Evolutionary conservation across 2,888 invertebrate species (phyloP).

Genomic region (Cataglyphis rosenhaueri): DNA sequence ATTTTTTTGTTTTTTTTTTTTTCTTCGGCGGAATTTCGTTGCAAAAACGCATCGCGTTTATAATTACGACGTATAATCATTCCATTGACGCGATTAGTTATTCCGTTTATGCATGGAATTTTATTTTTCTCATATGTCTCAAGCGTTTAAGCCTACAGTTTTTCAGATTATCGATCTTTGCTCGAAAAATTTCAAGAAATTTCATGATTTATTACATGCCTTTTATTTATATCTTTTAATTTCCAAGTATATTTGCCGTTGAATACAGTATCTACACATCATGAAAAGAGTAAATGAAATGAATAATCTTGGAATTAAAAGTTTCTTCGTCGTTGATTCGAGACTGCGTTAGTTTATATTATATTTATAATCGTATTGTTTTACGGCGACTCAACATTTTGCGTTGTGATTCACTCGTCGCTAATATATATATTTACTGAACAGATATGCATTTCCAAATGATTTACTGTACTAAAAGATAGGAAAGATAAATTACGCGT

Average conservation of each 20-base stretch:
- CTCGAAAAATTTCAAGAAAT: not conserved
- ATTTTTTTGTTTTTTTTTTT: constrained; percentile 4
- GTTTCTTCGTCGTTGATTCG: not conserved
- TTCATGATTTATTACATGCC: not conserved
- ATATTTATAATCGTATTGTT: constrained; percentile 24
- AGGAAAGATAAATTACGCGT: constrained; percentile 29
- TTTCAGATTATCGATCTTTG: not conserved
- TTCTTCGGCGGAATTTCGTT: not conserved
- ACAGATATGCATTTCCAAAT: constrained; percentile 31
- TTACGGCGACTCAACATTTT: constrained; percentile 44
- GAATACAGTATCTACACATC: not conserved
- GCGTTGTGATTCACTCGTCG: constrained; percentile 23
- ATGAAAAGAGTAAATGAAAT: not conserved
- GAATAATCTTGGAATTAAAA: not conserved
- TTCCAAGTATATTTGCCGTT: not conserved
- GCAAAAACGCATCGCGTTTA: not conserved
- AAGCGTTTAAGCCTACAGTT: not conserved
- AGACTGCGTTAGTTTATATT: not conserved
- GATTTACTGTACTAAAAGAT: constrained; percentile 18
- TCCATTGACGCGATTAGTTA: not conserved
- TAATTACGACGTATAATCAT: not conserved
- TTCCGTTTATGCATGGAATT: not conserved
- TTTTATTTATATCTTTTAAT: not conserved
- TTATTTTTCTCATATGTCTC: not conserved
- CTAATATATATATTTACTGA: not conserved